phyloP scores from a whole-genome alignment of 2,888 invertebrate species.

The Limnephilus rhombicus region DNA sequence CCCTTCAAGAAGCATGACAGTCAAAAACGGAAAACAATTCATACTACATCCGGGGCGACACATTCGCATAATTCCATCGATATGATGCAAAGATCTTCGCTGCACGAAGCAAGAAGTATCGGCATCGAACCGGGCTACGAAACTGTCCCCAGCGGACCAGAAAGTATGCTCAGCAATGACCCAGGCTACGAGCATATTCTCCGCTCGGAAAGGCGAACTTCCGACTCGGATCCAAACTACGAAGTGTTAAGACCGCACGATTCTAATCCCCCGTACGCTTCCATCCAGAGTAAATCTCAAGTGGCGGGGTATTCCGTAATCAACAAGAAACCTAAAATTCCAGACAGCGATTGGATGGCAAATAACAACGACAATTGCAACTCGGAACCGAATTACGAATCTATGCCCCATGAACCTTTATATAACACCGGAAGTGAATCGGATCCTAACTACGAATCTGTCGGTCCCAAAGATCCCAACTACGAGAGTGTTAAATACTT shows the following conservation, averaged over 20 bases:
- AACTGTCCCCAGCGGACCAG: slow-evolving; percentile 77
- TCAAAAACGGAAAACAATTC: slow-evolving; percentile 60
- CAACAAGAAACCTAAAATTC: slow-evolving; percentile 74
- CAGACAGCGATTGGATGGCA: slow-evolving; percentile 77
- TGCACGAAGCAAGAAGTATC: slow-evolving; percentile 58
- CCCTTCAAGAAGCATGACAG: slow-evolving; percentile 69
- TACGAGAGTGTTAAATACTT: slow-evolving; percentile 90
- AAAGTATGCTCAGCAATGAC: slow-evolving; percentile 81
- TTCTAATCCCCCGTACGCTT: slow-evolving; percentile 75
- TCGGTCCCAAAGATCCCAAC: slow-evolving; percentile 85
- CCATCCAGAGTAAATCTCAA: slow-evolving; percentile 75
- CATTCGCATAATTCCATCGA: slow-evolving; percentile 58
- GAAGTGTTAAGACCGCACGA: slow-evolving; percentile 83
- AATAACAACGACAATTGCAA: slow-evolving; percentile 77
- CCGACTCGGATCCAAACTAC: slow-evolving; percentile 87
- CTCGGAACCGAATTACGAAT: slow-evolving; percentile 87
- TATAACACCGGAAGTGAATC: slow-evolving; percentile 86
- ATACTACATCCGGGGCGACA: slow-evolving; percentile 54
- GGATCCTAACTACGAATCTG: slow-evolving; percentile 85
- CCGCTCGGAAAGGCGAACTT: slow-evolving; percentile 74
- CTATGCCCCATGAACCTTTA: slow-evolving; percentile 81
- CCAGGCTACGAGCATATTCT: slow-evolving; percentile 86
- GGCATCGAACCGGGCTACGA: slow-evolving; percentile 69
- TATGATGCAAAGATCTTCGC: slow-evolving; percentile 67
- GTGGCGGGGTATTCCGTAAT: slow-evolving; percentile 78